These are phyloP conservation scores for Galleria mellonella DNA, from an alignment of 1,140 invertebrate genomes.

Conservation along the genomic window DNA sequence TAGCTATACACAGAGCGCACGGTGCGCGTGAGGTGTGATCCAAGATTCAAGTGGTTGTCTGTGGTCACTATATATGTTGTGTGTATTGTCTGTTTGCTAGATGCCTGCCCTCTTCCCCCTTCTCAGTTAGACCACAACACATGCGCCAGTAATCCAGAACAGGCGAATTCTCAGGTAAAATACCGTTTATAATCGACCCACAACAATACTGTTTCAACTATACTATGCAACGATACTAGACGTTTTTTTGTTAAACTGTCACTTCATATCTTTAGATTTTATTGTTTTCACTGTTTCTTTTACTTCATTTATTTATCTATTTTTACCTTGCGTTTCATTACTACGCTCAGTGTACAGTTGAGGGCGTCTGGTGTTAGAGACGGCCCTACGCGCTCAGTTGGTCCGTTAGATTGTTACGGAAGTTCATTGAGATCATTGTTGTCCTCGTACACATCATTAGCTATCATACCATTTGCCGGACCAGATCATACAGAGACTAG, in stretches of 20 bases:
- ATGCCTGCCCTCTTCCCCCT: slow-evolving; percentile 80
- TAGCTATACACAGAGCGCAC: slow-evolving; percentile 58
- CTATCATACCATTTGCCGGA: slow-evolving; percentile 58
- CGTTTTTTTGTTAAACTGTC: slow-evolving; percentile 60
- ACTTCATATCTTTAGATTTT: slow-evolving; percentile 66
- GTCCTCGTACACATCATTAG: slow-evolving; percentile 54
- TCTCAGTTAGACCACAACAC: slow-evolving; percentile 81
- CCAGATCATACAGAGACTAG: slow-evolving; percentile 59
- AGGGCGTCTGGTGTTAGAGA: slow-evolving; percentile 25
- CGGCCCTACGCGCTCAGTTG: slow-evolving; percentile 18
- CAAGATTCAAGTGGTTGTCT: slow-evolving; percentile 71
- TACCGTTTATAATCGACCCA: slow-evolving; percentile 70
- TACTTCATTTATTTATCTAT: slow-evolving; percentile 40
- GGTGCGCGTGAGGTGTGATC: slow-evolving; percentile 70
- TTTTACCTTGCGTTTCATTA: slow-evolving; percentile 47
- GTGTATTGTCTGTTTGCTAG: slow-evolving; percentile 77
- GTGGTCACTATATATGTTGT: slow-evolving; percentile 75
- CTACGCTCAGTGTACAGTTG: slow-evolving; percentile 51
- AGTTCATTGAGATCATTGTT: slow-evolving; percentile 21
- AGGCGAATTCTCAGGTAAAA: slow-evolving; percentile 75
- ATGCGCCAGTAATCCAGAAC: slow-evolving; percentile 75
- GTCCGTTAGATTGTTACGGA: slow-evolving; percentile 24
- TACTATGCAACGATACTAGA: slow-evolving; percentile 67
- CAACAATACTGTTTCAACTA: slow-evolving; percentile 61
- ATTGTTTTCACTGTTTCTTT: slow-evolving; percentile 54